phyloP scores from a whole-genome alignment of 2,888 invertebrate genomes.

The Cyrtodaria siliqua region DNA sequence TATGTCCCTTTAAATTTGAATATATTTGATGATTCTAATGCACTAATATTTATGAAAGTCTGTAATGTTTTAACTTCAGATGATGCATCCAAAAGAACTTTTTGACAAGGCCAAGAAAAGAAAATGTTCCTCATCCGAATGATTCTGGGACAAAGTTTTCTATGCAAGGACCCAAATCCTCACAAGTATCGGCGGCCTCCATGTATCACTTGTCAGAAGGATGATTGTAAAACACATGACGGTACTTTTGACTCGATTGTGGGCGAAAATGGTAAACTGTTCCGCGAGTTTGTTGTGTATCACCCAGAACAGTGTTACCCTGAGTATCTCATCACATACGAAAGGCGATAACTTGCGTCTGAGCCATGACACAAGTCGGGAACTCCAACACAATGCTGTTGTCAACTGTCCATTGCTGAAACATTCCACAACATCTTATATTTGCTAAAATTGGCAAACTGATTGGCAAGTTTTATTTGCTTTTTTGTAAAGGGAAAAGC shows the following conservation, averaged over 20 bases:
- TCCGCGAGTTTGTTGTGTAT: constrained; percentile 75
- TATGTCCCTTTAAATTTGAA: too few relatives aligned
- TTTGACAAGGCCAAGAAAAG: constrained; percentile 38
- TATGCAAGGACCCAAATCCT: constrained; percentile 54
- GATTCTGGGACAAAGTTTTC: constrained; percentile 60
- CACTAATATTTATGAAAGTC: too few relatives aligned
- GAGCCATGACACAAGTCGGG: too few relatives aligned
- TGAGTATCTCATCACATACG: constrained; percentile 74
- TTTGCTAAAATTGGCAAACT: too few relatives aligned
- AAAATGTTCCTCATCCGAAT: constrained; percentile 70
- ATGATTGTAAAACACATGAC: constrained; percentile 49
- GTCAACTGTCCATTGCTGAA: too few relatives aligned
- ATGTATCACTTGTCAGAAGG: constrained; percentile 48
- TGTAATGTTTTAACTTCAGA: too few relatives aligned
- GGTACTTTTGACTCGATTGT: constrained; percentile 67
- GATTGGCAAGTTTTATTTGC: too few relatives aligned
- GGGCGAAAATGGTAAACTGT: constrained; percentile 63
- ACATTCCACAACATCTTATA: too few relatives aligned
- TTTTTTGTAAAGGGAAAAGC: too few relatives aligned
- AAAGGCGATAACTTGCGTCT: constrained; percentile 42
- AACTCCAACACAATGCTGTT: too few relatives aligned
- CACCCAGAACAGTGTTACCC: constrained; percentile 69
- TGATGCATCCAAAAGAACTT: constrained; percentile 42
- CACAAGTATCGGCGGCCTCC: constrained; percentile 64
- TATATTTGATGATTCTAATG: too few relatives aligned